These are phyloP conservation scores for Reticulitermes lucifugus DNA, from an alignment of 2,888 invertebrate species.

Conservation along the genomic window DNA sequence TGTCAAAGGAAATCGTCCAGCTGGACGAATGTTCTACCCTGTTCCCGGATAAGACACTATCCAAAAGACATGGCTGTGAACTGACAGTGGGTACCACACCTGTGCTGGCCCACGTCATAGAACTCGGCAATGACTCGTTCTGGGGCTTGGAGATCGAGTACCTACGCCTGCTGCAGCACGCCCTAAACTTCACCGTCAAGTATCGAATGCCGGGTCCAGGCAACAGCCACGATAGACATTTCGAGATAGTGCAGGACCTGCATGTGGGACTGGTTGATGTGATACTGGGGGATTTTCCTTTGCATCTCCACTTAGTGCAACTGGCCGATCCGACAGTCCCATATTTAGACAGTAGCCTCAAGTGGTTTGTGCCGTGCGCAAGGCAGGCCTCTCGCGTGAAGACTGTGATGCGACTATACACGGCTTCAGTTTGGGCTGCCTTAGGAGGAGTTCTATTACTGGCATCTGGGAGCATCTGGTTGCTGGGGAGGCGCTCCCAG, in stretches of 20 bases:
- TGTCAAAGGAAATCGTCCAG: too few relatives aligned
- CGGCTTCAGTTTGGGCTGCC: not conserved
- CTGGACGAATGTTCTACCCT: too few relatives aligned
- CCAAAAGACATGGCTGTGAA: not conserved
- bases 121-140: not conserved
- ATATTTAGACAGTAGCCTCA: not conserved
- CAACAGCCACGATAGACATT: not conserved
- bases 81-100: not conserved
- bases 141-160: not conserved
- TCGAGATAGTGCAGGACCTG: not conserved
- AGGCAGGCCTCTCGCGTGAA: not conserved
- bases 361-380: conserved; percentile 16
- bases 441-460: not conserved
- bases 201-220: not conserved
- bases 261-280: not conserved
- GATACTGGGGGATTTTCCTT: not conserved
- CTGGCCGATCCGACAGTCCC: not conserved
- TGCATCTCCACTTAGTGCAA: not conserved
- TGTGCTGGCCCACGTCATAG: not conserved
- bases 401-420: not conserved
- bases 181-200: not conserved
- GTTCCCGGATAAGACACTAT: too few relatives aligned
- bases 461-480: not conserved
- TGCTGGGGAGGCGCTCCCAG: not conserved
- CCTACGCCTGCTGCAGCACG: not conserved